A percentile compares a stretch with the other conserved stretches of the same genome.
Conservation (phyloP, 1,140 invertebrate species). For the Lineus longissimus region DNA sequence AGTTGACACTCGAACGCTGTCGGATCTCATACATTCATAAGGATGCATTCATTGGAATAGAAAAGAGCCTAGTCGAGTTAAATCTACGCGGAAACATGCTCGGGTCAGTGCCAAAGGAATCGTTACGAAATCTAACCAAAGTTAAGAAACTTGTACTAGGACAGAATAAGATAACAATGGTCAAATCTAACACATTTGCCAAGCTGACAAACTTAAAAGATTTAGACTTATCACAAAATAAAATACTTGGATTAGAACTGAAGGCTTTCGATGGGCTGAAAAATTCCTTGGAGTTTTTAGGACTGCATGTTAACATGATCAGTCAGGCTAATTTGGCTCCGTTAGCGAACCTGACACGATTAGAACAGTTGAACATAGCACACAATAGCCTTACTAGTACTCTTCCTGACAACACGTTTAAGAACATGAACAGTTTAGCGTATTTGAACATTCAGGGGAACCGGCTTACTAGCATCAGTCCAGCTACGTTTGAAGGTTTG, state of each 20-base stretch:
- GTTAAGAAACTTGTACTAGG: neutral
- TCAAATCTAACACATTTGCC: neutral
- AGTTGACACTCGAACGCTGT: neutral
- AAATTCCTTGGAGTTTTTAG: neutral
- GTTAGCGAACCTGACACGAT: constrained; percentile 2
- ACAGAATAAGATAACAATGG: neutral
- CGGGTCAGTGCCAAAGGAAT: neutral
- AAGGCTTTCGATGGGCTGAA: constrained; percentile 7
- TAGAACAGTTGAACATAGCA: constrained; percentile 9
- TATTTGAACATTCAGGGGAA: constrained; percentile 5
- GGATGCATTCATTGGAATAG: constrained; percentile 13
- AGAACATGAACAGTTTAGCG: constrained; percentile 4
- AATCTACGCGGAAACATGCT: constrained; percentile 7
- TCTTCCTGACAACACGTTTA: constrained; percentile 7
- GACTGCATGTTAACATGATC: neutral
- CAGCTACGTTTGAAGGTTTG: constrained; percentile 7
- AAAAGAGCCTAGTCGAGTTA: neutral
- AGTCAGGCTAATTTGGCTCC: neutral
- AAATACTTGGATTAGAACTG: neutral
- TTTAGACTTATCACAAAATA: constrained; percentile 9
- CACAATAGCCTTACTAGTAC: neutral
- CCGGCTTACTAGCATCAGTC: neutral
- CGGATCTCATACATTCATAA: neutral
- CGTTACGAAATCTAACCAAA: neutral
- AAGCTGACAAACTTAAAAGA: constrained; percentile 2